Base-by-base conservation (phyloP, 2,113 vertebrate species). In the Paradoxurus hermaphroditus region DNA sequence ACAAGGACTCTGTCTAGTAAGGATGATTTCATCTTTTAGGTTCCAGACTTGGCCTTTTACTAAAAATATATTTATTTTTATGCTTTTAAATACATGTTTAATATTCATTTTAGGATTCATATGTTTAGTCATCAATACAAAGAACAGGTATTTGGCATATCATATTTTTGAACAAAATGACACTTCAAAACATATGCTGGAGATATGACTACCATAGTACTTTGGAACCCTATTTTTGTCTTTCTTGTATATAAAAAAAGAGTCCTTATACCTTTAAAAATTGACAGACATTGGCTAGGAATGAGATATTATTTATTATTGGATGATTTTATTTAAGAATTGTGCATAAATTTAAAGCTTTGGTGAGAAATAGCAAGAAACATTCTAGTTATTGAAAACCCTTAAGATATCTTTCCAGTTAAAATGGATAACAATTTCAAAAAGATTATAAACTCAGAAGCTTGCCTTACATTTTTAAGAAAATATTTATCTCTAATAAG, bases 11-110 rank as follows among this genome's bases (percentile, higher is more conserved):
- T 21, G 6, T 39, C 63, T 83, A 44, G 12, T 34, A 67, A 59
- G 27, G 46, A 62, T 7, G 27, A 3, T 53, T 5, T 68, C 31
- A 88, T 77, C n/a, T 7, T 25, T 1, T 44, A 13, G 3, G 4
- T 78, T 16, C 82, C 7, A 53, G 19, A 49, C 4, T 49, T 90
- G 63, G 3, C 29, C 13, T 87, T 86, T 81, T 86, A 46, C 23
- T 81, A 53, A 79, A 92, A 85, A 18, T 81, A 27, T 41, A 29
- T 86, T 63, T 73, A 62, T 83, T 93, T 93, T 94, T 53, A 73
- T 89, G 53, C 4, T 81, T 96, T 95, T 53, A 75, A 87, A 85
- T 79, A n/a, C 7, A n/a, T 86, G 15, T 93, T 78, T 83, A 89
- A 39, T 79, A 49, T 44, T 79, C 9, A 62, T 1, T 29, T 94